Conservation (phyloP, 1,140 invertebrate genomes). For the Colletes latitarsis region DNA sequence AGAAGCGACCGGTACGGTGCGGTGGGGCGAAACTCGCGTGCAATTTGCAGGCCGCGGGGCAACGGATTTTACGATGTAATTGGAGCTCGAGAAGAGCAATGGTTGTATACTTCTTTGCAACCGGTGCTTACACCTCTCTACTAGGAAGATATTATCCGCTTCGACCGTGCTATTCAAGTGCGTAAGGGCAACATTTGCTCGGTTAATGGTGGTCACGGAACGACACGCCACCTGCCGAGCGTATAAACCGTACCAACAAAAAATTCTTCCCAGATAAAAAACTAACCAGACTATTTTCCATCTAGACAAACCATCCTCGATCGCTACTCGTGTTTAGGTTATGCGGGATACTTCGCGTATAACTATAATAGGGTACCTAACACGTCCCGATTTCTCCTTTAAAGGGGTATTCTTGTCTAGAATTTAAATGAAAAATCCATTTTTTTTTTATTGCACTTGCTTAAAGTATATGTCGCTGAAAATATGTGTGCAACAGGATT, state of each 20-base stretch:
- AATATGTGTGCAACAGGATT: no score
- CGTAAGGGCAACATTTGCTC: constrained; percentile 41
- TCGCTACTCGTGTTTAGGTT: no score
- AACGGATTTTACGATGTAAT: constrained; percentile 68
- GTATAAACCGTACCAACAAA: constrained; percentile 26
- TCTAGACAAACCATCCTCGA: neutral
- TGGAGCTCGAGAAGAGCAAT: constrained; percentile 49
- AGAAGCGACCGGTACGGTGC: neutral
- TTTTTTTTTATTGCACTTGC: no score
- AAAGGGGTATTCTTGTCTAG: no score
- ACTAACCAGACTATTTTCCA: neutral
- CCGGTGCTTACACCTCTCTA: constrained; percentile 63
- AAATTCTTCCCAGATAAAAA: neutral
- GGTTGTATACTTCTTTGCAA: constrained; percentile 41
- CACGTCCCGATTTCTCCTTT: no score
- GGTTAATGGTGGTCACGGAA: constrained; percentile 38
- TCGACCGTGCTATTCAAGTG: constrained; percentile 16
- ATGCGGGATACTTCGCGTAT: no score
- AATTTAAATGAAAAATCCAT: no score
- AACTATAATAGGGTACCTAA: no score
- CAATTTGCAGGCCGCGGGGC: constrained; percentile 60
- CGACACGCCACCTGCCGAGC: constrained; percentile 24
- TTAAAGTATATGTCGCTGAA: no score
- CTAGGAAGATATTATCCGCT: constrained; percentile 66
- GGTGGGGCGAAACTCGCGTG: constrained; percentile 36